Percentiles rank a stretch among this genome's conserved stretches.
phyloP scores from a whole-genome alignment of 2,888 invertebrate genomes.

The Ophion slaviceki region DNA sequence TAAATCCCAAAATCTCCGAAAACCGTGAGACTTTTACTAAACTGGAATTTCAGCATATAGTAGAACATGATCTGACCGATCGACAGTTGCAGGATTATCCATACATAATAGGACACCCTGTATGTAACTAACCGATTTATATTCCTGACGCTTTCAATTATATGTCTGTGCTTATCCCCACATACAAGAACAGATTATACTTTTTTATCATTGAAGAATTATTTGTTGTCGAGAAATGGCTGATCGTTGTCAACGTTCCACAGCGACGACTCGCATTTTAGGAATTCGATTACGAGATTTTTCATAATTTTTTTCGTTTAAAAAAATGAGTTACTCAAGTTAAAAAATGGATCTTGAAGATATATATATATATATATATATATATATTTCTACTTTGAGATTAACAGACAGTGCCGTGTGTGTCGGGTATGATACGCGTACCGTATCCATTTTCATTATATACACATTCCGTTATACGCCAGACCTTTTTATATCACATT shows the following conservation, averaged over 20 bases:
- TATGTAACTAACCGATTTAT: not conserved
- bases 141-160: conserved; percentile 16
- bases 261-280: not conserved
- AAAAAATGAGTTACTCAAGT: too few relatives aligned
- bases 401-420: not conserved
- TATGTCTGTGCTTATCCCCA: not conserved
- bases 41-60: too few relatives aligned
- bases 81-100: too few relatives aligned
- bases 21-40: too few relatives aligned
- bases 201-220: conserved; percentile 1
- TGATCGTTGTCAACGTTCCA: not conserved
- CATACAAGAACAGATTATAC: conserved; percentile 1
- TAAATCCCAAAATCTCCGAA: too few relatives aligned
- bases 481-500: not conserved
- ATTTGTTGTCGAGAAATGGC: not conserved
- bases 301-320: too few relatives aligned
- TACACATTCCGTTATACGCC: not conserved
- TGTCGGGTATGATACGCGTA: not conserved
- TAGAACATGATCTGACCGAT: too few relatives aligned
- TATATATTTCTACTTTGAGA: too few relatives aligned
- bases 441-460: not conserved
- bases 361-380: too few relatives aligned
- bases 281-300: not conserved
- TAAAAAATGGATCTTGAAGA: too few relatives aligned
- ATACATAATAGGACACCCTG: too few relatives aligned